Percentiles rank a stretch among this genome's conserved stretches.
phyloP scores from a whole-genome alignment of 2,888 invertebrate genomes.

The Isoperla grammatica region DNA sequence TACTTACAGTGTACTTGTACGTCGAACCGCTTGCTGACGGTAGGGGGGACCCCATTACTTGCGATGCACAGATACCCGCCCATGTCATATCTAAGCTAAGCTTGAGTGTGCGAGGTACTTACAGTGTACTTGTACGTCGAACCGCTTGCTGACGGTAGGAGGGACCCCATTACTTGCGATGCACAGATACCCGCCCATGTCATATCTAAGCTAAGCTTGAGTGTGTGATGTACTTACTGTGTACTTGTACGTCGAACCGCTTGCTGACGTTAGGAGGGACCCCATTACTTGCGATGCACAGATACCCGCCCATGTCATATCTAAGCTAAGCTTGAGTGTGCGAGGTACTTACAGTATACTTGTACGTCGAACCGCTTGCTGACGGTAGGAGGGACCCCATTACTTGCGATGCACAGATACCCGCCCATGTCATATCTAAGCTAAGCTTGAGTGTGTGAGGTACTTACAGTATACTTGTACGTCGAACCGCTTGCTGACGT shows the following conservation, averaged over 20 bases:
- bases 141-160: constrained; percentile 76
- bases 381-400: constrained; percentile 75
- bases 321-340: too few relatives aligned
- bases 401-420: constrained; percentile 80
- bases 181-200: constrained; percentile 82
- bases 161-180: constrained; percentile 81
- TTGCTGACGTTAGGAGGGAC: constrained; percentile 79
- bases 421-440: constrained; percentile 81
- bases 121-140: constrained; percentile 79
- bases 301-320: constrained; percentile 78
- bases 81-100: constrained; percentile 81
- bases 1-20: constrained; percentile 80
- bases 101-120: too few relatives aligned
- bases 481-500: constrained; percentile 75
- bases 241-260: constrained; percentile 74
- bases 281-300: constrained; percentile 81
- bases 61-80: constrained; percentile 82
- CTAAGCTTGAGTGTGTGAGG: too few relatives aligned
- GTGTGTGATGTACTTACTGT: constrained; percentile 80
- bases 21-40: constrained; percentile 75
- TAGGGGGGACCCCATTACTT: constrained; percentile 75
- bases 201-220: too few relatives aligned
- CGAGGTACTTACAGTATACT: constrained; percentile 79
- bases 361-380: constrained; percentile 79
- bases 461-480: constrained; percentile 80